Evolutionary conservation across 2,113 vertebrate genomes (phyloP).

Genomic region (Oreocharis arfaki): DNA sequence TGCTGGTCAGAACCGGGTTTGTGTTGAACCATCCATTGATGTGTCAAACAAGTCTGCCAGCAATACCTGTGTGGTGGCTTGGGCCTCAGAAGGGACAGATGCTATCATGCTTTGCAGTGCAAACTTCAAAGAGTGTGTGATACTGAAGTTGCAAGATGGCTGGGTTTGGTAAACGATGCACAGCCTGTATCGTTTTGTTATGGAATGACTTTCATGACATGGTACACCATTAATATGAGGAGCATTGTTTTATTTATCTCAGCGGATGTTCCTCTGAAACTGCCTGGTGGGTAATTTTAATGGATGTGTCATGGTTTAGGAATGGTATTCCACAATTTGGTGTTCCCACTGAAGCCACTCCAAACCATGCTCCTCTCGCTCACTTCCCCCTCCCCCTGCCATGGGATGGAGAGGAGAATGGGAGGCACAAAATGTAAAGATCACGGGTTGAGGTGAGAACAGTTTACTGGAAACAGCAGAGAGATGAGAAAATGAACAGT

Average conservation of each 20-base stretch:
- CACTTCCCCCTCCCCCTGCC: background rate
- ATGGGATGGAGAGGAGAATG: background rate
- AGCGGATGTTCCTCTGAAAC: background rate
- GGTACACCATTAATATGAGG: background rate
- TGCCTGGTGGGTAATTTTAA: background rate
- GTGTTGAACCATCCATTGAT: accelerated
- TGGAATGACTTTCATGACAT: background rate
- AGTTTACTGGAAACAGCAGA: background rate
- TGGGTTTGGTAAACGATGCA: background rate
- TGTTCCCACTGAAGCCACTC: background rate
- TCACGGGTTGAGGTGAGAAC: background rate
- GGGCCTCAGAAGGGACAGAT: background rate
- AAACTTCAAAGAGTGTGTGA: background rate
- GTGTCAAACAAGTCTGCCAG: accelerated
- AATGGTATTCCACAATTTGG: background rate
- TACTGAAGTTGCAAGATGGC: background rate
- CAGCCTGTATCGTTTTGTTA: background rate
- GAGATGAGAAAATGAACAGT: background rate
- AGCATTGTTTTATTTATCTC: background rate
- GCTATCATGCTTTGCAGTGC: background rate
- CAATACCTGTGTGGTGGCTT: background rate
- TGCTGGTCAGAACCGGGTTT: background rate
- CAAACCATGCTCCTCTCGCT: background rate
- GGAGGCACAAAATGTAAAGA: background rate
- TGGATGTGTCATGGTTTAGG: background rate